Base-by-base conservation (phyloP, 2,797 vertebrate species). In the Phrynocephalus forsythii region DNA sequence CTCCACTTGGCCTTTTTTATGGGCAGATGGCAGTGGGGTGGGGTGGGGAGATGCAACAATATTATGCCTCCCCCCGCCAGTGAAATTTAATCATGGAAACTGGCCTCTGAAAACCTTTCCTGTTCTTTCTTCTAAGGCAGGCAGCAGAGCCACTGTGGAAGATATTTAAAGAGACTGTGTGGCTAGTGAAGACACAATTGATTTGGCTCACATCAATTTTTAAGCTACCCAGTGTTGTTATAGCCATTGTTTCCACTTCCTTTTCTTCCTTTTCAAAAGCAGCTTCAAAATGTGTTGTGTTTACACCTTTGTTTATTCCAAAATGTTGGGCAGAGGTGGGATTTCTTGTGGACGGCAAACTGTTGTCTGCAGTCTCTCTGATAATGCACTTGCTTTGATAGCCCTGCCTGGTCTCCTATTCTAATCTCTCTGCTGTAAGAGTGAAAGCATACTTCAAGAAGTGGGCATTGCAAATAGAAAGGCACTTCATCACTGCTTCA, bases 151-250 rank as follows among this genome's bases (percentile, higher is more conserved):
- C 68, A 24, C 38, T 18, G 33, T 66, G 76, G 16, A 26, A 8
- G 15, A 30, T 0, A 0, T 71, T 78, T 28, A 52, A 67, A 6
- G 0, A 85, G 22, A 28, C 15, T 56, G 63, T 48, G 16, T 50
- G 73, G 52, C 5, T 56, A 4, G 1, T 5, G 26, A 73, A 77
- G 60, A 24, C 26, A 60, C 16, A 30, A 1, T 50, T 80, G 15
- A 26, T 77, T 22, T 66, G 63, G 26, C 79, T 16, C 50, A 26
- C 44, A 33, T 2, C 5, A 30, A 16, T 16, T 48, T 30, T 50
- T 66, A 44, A 76, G 67, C 67, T 66, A 69, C 63, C 68, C 48
- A 20, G 5, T 48, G 20, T 56, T 77, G 69, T 80, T 82, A 52
- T 22, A 66, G 52, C 44, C 15, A 75, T 26, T 20, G 30, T 76